Evolutionary conservation across 2,113 vertebrate species (phyloP).

Genomic region (Tyto alba): DNA sequence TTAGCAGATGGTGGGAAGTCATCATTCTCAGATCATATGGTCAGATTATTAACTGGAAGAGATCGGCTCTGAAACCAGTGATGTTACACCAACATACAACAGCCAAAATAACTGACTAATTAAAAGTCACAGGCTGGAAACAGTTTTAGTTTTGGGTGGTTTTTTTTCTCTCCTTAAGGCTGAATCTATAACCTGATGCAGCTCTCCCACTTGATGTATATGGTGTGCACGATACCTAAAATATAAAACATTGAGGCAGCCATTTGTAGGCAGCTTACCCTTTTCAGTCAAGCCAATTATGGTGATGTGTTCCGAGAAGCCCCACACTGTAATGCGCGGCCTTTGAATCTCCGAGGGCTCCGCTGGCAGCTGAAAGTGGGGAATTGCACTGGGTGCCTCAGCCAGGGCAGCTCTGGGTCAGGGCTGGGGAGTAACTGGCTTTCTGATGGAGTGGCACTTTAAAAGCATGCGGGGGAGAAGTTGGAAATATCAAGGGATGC

Average conservation of each 20-base stretch:
- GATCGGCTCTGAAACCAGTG: background rate
- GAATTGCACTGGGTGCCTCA: background rate
- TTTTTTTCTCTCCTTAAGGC: background rate
- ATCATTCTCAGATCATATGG: background rate
- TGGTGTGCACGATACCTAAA: background rate
- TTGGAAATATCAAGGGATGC: background rate
- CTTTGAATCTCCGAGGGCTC: background rate
- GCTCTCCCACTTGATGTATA: background rate
- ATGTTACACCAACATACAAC: background rate
- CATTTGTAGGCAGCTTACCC: background rate
- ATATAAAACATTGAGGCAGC: background rate
- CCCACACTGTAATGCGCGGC: rapidly evolving
- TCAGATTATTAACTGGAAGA: background rate
- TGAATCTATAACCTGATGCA: background rate
- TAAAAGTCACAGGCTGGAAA: background rate
- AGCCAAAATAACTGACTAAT: background rate
- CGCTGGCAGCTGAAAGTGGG: too few relatives aligned
- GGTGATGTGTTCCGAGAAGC: background rate
- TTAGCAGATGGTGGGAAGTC: background rate
- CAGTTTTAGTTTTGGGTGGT: background rate
- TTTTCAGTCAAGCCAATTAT: background rate
- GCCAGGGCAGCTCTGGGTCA: background rate
- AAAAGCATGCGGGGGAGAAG: rapidly evolving
- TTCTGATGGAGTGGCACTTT: background rate
- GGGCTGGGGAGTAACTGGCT: background rate